Evolutionary conservation across 2,113 vertebrate species (phyloP).

Genomic region (Scomber scombrus): DNA sequence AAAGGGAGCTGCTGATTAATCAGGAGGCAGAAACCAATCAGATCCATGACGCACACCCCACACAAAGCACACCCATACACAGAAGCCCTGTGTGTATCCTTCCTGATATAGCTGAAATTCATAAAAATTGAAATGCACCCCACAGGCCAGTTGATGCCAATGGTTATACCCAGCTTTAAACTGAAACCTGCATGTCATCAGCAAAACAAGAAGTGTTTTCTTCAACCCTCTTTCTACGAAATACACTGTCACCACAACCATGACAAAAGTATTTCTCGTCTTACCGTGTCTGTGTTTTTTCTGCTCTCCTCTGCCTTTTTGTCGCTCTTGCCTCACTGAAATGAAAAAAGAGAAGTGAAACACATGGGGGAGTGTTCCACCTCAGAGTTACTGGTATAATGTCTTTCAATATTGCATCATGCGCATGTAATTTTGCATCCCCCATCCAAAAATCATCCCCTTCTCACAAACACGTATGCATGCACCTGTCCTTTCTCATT

Average conservation of each 20-base stretch:
- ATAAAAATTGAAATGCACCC: background rate
- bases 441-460: background rate
- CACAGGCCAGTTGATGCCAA: background rate
- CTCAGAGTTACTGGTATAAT: background rate
- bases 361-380: background rate
- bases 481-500: background rate
- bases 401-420: background rate
- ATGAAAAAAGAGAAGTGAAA: constrained; percentile 21
- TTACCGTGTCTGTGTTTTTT: background rate
- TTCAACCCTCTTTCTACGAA: background rate
- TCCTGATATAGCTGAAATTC: background rate
- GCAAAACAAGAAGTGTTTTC: background rate
- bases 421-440: background rate
- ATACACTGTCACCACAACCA: background rate
- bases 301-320: background rate
- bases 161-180: background rate
- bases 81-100: background rate
- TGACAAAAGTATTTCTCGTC: background rate
- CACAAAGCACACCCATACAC: constrained; percentile 2
- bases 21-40: constrained; percentile 44
- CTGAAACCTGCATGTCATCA: background rate
- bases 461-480: background rate
- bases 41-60: background rate
- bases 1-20: constrained; percentile 47
- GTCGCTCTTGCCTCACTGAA: constrained; percentile 12